A percentile compares a stretch with the other conserved stretches of the same genome.
Conservation (phyloP, 2,888 invertebrate genomes). For the Tachina fera region DNA sequence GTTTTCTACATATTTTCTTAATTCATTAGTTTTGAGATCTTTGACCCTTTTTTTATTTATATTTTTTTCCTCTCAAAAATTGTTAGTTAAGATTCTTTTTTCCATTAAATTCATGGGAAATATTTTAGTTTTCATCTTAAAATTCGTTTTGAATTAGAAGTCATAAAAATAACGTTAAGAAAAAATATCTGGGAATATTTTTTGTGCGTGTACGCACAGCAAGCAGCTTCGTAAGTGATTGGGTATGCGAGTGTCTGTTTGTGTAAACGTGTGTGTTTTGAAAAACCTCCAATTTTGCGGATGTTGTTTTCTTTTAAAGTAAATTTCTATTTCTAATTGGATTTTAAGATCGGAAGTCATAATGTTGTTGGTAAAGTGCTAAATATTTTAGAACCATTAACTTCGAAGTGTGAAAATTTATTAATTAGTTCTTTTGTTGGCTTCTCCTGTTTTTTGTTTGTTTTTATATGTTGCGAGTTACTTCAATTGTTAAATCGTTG, state of each 20-base stretch:
- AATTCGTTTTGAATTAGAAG: constrained; percentile 19
- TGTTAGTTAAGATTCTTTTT: constrained; percentile 8
- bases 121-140: constrained; percentile 17
- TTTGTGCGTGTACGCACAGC: constrained; percentile 1
- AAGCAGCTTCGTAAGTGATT: not conserved
- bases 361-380: constrained; percentile 61
- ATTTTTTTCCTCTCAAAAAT: constrained; percentile 6
- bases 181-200: not conserved
- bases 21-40: constrained; percentile 47
- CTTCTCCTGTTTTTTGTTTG: not conserved
- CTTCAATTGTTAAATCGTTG: constrained; percentile 7
- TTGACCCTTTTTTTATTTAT: constrained; percentile 53
- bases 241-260: not conserved
- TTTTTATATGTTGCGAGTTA: not conserved
- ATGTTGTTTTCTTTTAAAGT: constrained; percentile 53
- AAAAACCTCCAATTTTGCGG: constrained; percentile 47
- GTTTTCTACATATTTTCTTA: constrained; percentile 16
- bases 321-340: constrained; percentile 57
- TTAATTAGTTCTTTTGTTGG: not conserved
- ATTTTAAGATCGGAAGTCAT: constrained; percentile 68
- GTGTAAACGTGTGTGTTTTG: not conserved
- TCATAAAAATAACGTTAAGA: not conserved
- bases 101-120: constrained; percentile 44
- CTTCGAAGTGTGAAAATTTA: constrained; percentile 41
- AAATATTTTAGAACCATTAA: constrained; percentile 30